phyloP scores from a whole-genome alignment of 1,140 invertebrate genomes.

The Andricus grossulariae region DNA sequence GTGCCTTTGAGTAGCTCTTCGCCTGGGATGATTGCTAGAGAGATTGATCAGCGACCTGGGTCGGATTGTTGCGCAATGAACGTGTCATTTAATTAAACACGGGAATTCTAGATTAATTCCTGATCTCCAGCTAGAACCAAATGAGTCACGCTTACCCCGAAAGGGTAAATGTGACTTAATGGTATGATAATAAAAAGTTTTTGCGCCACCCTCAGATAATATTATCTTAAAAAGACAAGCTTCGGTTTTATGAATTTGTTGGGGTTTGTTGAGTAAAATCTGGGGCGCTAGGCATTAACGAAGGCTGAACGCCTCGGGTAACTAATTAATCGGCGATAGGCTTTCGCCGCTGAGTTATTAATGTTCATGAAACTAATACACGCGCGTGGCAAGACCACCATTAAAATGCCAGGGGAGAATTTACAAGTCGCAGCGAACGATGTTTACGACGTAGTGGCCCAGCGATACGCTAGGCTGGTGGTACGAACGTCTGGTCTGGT shows the following conservation, averaged over 20 bases:
- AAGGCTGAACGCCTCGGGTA: slow-evolving; percentile 34
- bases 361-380: slow-evolving; percentile 74
- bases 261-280: slow-evolving; percentile 26
- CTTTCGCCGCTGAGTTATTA: slow-evolving; percentile 67
- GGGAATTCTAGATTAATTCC: too few relatives aligned
- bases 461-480: slow-evolving; percentile 60
- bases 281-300: slow-evolving; percentile 27
- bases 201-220: not conserved
- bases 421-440: slow-evolving; percentile 71
- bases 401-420: slow-evolving; percentile 74
- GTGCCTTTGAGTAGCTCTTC: too few relatives aligned
- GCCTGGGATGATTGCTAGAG: too few relatives aligned
- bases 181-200: too few relatives aligned
- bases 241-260: not conserved
- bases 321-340: slow-evolving; percentile 54
- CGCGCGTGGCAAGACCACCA: slow-evolving; percentile 63
- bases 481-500: slow-evolving; percentile 57
- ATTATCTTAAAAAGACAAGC: not conserved
- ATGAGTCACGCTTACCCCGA: too few relatives aligned
- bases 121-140: too few relatives aligned
- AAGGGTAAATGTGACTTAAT: too few relatives aligned
- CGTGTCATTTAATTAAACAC: too few relatives aligned
- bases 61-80: too few relatives aligned
- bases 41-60: too few relatives aligned
- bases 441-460: slow-evolving; percentile 70